A percentile compares a stretch with the other conserved stretches of the same genome.
phyloP scores from a whole-genome alignment of 2,888 invertebrate genomes.

The Meliscaeva auricollis region DNA sequence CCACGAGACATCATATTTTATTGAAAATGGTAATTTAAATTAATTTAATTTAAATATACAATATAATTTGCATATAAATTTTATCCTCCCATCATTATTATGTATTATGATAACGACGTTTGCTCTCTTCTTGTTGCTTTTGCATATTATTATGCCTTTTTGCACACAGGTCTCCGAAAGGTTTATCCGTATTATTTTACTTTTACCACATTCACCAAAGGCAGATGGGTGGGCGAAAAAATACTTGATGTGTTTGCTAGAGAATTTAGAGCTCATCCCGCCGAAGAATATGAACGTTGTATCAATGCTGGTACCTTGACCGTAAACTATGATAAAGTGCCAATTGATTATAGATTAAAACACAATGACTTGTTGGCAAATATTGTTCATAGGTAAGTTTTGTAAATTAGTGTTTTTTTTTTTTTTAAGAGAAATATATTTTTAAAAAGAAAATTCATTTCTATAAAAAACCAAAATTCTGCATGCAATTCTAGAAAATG shows the following conservation, averaged over 20 bases:
- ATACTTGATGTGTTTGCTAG: constrained; percentile 96
- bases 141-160: not conserved
- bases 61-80: constrained; percentile 22
- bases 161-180: constrained; percentile 91
- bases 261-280: constrained; percentile 97
- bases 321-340: constrained; percentile 96
- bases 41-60: constrained; percentile 24
- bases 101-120: not conserved
- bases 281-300: constrained; percentile 95
- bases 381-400: constrained; percentile 93
- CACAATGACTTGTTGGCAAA: constrained; percentile 97
- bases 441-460: too few species aligned
- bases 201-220: constrained; percentile 98
- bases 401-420: not conserved
- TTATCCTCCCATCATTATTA: not conserved
- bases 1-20: constrained; percentile 97
- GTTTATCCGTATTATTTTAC: constrained; percentile 99
- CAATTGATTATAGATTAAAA: constrained; percentile 95
- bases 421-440: not conserved
- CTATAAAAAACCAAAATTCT: too few species aligned
- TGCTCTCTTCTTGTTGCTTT: not conserved
- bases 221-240: constrained; percentile 97
- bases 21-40: constrained; percentile 93
- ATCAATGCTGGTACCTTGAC: constrained; percentile 96
- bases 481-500: not conserved